Evolutionary conservation across 2,797 vertebrate genomes (phyloP).

Genomic region (Centropyge bicolor): DNA sequence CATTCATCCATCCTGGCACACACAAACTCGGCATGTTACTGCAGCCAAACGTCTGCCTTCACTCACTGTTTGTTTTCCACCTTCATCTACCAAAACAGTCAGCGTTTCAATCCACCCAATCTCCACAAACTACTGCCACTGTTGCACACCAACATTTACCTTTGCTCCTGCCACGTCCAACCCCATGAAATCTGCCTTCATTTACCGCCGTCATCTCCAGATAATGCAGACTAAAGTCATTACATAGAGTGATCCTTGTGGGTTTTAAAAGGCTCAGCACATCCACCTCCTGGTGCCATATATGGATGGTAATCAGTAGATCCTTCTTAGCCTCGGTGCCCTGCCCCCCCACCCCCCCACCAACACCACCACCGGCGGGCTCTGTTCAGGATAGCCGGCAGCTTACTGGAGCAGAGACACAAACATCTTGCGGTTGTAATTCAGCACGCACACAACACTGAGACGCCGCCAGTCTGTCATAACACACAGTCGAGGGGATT

Average conservation of each 20-base stretch:
- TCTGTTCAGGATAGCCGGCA: constrained; percentile 15
- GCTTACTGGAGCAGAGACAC: constrained; percentile 8
- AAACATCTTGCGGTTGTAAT: background rate
- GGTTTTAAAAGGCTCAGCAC: constrained; percentile 70
- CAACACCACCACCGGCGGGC: background rate
- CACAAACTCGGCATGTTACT: background rate
- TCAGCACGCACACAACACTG: background rate
- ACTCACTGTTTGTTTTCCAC: background rate
- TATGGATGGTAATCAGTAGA: constrained; percentile 57
- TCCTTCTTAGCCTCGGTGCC: constrained; percentile 38
- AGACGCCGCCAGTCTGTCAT: background rate
- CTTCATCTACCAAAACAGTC: background rate
- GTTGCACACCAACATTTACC: constrained; percentile 2
- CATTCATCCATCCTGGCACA: background rate
- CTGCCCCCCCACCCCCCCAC: background rate
- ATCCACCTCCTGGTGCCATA: constrained; percentile 43
- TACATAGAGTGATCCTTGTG: constrained; percentile 54
- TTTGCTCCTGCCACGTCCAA: constrained; percentile 7
- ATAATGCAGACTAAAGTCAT: constrained; percentile 63
- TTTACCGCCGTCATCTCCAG: constrained; percentile 40
- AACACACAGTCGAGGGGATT: background rate
- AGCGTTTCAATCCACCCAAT: constrained; percentile 20
- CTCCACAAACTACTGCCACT: background rate
- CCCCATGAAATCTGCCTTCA: constrained; percentile 41
- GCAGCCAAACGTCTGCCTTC: background rate